A percentile compares a stretch with the other conserved stretches of the same genome.
Conservation (phyloP, 1,140 invertebrate species). For the Pararge aegeria region DNA sequence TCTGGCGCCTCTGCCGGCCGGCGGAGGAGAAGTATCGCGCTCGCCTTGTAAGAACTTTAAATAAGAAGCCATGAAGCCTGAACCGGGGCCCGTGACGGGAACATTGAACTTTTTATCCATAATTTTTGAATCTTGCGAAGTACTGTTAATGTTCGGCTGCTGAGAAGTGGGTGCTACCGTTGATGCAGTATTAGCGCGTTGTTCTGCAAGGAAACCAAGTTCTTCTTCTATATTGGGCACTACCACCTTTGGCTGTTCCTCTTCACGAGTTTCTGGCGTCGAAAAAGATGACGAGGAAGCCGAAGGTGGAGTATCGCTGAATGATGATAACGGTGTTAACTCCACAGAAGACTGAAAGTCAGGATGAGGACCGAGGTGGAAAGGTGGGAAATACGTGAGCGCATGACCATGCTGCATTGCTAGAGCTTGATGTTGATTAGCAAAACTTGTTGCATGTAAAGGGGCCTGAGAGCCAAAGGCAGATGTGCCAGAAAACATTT, state of each 20-base stretch:
- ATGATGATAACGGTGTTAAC: constrained; percentile 81
- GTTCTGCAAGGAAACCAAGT: constrained; percentile 86
- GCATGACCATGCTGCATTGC: constrained; percentile 83
- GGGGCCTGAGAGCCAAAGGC: constrained; percentile 80
- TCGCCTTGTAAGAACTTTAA: constrained; percentile 91
- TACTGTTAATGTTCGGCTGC: constrained; percentile 74
- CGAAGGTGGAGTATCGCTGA: constrained; percentile 80
- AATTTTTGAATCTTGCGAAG: constrained; percentile 76
- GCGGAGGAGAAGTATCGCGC: constrained; percentile 88
- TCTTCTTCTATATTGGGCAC: constrained; percentile 93
- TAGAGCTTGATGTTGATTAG: constrained; percentile 84
- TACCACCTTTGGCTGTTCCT: constrained; percentile 89
- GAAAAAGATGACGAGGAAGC: constrained; percentile 79
- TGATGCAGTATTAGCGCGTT: constrained; percentile 78
- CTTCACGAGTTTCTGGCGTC: constrained; percentile 80
- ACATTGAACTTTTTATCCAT: constrained; percentile 80
- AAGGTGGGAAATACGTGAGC: constrained; percentile 85
- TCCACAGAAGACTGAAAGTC: constrained; percentile 85
- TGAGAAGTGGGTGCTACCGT: constrained; percentile 79
- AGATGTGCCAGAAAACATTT: constrained; percentile 82
- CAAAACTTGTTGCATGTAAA: constrained; percentile 80
- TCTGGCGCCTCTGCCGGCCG: constrained; percentile 82
- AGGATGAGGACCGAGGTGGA: constrained; percentile 83
- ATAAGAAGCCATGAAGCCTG: constrained; percentile 91
- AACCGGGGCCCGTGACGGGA: constrained; percentile 82